Conservation (phyloP, 2,797 vertebrate genomes). For the Pyrrhura leucotis region DNA sequence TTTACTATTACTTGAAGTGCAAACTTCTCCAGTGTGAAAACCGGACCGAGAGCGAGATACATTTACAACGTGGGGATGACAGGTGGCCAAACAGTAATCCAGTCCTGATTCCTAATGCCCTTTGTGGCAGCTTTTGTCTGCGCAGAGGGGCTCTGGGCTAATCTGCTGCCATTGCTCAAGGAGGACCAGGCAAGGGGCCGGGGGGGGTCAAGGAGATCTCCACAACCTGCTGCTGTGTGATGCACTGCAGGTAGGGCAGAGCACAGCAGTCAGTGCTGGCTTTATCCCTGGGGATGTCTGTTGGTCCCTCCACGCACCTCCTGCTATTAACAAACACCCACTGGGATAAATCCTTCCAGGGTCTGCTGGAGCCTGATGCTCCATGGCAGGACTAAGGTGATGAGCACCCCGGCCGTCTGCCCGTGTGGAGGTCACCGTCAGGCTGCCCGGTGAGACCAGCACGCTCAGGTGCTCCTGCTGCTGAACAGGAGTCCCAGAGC, state of each 20-base stretch:
- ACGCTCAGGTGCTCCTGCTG: neutral
- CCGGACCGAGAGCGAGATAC: neutral
- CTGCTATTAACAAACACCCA: neutral
- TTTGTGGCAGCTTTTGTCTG: conserved; percentile 69
- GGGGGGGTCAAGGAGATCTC: neutral
- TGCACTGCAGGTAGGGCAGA: neutral
- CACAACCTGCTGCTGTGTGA: neutral
- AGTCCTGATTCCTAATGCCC: conserved; percentile 57
- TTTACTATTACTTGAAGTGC: neutral
- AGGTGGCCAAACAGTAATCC: conserved; percentile 72
- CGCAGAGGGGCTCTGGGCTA: conserved; percentile 42
- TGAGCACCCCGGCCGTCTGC: accelerated
- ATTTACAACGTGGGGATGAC: conserved; percentile 42
- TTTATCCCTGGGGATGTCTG: neutral
- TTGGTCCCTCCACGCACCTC: neutral
- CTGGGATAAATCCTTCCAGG: neutral
- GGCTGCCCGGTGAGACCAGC: neutral
- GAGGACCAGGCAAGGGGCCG: neutral
- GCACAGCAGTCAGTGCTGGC: neutral
- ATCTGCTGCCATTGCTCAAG: conserved; percentile 51
- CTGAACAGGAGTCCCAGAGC: neutral
- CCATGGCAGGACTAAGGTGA: neutral
- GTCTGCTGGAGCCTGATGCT: accelerated
- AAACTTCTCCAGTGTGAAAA: conserved; percentile 20
- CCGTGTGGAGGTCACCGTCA: accelerated